A percentile compares a stretch with the other conserved stretches of the same genome.
phyloP scores from a whole-genome alignment of 2,888 invertebrate genomes.

The Imbricaverruca yamaguchii region DNA sequence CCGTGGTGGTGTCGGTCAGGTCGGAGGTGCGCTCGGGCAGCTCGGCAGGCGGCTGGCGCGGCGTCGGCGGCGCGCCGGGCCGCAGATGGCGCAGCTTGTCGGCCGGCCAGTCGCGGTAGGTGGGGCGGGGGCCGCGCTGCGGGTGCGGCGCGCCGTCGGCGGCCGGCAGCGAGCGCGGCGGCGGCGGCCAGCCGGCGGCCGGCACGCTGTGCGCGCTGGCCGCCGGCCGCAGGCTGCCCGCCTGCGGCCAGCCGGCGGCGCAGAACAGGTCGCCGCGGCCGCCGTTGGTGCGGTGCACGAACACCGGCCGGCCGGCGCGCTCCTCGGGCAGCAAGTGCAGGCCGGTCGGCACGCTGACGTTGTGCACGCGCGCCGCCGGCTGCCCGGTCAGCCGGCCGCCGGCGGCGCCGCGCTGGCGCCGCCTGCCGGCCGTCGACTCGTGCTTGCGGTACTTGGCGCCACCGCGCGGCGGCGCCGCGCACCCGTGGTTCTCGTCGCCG shows the following conservation, averaged over 20 bases:
- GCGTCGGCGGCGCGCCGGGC: neutral
- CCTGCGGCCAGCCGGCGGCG: neutral
- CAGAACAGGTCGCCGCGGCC: neutral
- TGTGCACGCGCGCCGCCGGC: neutral
- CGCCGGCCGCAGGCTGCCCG: neutral
- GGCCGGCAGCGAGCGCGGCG: constrained; percentile 23
- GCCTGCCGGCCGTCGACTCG: neutral
- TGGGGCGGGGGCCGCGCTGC: constrained; percentile 29
- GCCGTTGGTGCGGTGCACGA: neutral
- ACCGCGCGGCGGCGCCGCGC: constrained; percentile 16
- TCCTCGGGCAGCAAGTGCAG: constrained; percentile 1
- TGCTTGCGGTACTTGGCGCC: constrained; percentile 10
- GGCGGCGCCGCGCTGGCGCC: neutral
- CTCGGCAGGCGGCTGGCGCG: neutral
- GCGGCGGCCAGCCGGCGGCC: constrained; percentile 23
- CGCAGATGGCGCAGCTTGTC: constrained; percentile 14
- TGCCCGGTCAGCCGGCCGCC: neutral
- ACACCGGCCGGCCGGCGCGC: neutral
- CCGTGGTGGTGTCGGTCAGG: constrained; percentile 3
- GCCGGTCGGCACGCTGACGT: neutral
- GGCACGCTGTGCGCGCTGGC: neutral
- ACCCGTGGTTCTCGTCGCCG: neutral
- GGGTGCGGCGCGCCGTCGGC: constrained; percentile 26
- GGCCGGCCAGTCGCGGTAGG: constrained; percentile 28
- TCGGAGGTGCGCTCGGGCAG: constrained; percentile 1